These are phyloP conservation scores for Cairina moschata DNA, from an alignment of 2,113 vertebrate genomes.

Conservation along the genomic window DNA sequence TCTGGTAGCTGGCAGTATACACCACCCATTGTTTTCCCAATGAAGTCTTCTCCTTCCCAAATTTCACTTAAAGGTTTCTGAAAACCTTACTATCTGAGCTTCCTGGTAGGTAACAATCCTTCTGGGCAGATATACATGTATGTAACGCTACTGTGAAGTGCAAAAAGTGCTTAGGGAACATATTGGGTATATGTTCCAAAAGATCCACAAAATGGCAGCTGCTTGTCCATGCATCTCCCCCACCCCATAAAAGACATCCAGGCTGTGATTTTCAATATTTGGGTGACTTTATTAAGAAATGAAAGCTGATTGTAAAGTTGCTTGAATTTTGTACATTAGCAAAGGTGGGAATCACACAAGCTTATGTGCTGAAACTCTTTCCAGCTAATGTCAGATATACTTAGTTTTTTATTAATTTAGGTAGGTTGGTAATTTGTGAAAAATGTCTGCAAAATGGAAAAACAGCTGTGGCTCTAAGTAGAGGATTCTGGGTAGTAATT, in stretches of 20 bases:
- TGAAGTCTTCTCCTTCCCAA: not conserved
- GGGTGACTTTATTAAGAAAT: not conserved
- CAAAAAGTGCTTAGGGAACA: not conserved
- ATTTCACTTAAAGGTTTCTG: not conserved
- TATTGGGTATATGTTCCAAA: not conserved
- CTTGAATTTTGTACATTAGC: not conserved
- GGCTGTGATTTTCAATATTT: not conserved
- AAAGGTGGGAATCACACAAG: not conserved
- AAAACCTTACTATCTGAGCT: not conserved
- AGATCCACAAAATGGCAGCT: not conserved
- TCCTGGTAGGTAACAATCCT: not conserved
- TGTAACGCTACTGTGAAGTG: not conserved
- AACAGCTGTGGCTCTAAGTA: slow-evolving; percentile 15
- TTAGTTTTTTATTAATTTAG: slow-evolving; percentile 10
- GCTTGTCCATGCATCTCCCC: not conserved
- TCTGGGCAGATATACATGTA: not conserved
- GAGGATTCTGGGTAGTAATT: slow-evolving; percentile 43
- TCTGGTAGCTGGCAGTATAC: not conserved
- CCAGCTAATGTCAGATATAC: not conserved
- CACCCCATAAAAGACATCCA: not conserved
- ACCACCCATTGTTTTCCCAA: not conserved
- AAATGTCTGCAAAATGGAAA: not conserved
- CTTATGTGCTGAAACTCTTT: not conserved
- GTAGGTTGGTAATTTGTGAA: slow-evolving; percentile 14
- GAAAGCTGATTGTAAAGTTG: not conserved